Evolutionary conservation across 2,888 invertebrate genomes (phyloP).

Genomic region (Imbricaverruca yamaguchii): DNA sequence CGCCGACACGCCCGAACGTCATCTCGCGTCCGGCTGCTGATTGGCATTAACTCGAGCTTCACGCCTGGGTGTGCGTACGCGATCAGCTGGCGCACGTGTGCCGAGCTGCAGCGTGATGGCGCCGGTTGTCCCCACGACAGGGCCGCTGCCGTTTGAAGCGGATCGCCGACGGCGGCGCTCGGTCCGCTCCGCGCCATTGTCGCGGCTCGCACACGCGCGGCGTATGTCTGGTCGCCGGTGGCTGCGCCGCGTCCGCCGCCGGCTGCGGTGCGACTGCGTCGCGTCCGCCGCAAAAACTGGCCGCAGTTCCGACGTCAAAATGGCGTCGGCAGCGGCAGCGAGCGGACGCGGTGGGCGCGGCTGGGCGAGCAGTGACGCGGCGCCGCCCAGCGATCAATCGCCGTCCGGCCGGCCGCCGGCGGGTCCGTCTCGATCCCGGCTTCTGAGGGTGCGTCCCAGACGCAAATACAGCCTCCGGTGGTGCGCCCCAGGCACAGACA

Average conservation of each 20-base stretch:
- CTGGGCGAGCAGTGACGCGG: not conserved
- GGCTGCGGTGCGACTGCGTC: not conserved
- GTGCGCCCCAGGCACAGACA: no score
- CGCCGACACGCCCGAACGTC: no score
- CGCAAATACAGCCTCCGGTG: no score
- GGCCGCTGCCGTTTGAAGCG: not conserved
- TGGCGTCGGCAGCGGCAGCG: not conserved
- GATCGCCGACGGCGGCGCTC: not conserved
- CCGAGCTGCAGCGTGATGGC: not conserved
- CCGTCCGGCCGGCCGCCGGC: not conserved
- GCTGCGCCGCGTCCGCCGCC: no score
- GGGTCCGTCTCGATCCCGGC: not conserved
- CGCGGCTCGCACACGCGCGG: not conserved
- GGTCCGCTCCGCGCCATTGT: not conserved
- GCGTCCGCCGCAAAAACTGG: slow-evolving; percentile 1
- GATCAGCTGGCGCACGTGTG: not conserved
- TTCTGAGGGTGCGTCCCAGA: no score
- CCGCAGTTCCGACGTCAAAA: not conserved
- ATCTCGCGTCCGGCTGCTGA: not conserved
- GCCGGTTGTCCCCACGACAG: not conserved
- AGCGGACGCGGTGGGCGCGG: not conserved
- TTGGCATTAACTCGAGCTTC: not conserved
- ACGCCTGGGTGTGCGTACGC: not conserved
- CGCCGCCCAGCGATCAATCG: not conserved
- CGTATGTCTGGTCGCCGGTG: not conserved